A percentile compares a stretch with the other conserved stretches of the same genome.
These are phyloP conservation scores for rabbit (Oryctolagus cuniculus) DNA, from an alignment of 2,113 vertebrate species.

Conservation along the genomic window mOryCun1.1 NC_091439.1:123650501-123651000, in stretches of 20 bases:
- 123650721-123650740: neutral
- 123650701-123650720: neutral
- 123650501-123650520: neutral
- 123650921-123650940: too few relatives aligned
- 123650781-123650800: neutral
- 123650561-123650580: neutral
- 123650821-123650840: too few relatives aligned
- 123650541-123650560: neutral
- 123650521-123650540: slow-evolving; percentile 37
- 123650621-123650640: too few relatives aligned
- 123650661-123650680: neutral
- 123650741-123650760: slow-evolving; percentile 18
- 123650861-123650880: too few relatives aligned
- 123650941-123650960: too few relatives aligned
- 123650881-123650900: too few relatives aligned
- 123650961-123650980: too few relatives aligned
- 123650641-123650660: too few relatives aligned
- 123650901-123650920: too few relatives aligned
- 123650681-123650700: neutral
- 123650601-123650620: neutral
- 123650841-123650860: too few relatives aligned
- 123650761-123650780: neutral
- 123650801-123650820: neutral
- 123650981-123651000: too few relatives aligned
- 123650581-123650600: neutral